phyloP scores from a whole-genome alignment of 1,140 invertebrate genomes.

The Ganaspis sp. region DNA sequence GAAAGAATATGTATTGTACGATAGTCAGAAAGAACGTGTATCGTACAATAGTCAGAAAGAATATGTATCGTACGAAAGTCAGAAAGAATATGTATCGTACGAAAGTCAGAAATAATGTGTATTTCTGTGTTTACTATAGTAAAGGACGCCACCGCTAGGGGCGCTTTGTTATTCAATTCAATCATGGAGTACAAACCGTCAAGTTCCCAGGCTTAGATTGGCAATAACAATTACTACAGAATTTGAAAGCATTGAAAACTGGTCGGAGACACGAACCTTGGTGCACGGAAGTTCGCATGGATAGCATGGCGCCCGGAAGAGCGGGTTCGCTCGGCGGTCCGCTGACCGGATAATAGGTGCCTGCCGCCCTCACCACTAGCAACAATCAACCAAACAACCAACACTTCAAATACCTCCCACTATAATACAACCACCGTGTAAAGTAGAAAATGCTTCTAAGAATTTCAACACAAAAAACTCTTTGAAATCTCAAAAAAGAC shows the following conservation, averaged over 20 bases:
- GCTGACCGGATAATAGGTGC: slow-evolving; percentile 94
- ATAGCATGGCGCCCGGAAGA: slow-evolving; percentile 77
- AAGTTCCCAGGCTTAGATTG: not conserved
- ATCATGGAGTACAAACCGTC: too few species aligned
- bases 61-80: too few species aligned
- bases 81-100: too few species aligned
- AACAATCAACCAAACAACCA: slow-evolving; percentile 80
- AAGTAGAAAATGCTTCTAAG: slow-evolving; percentile 59
- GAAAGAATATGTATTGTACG: too few species aligned
- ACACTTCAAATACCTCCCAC: slow-evolving; percentile 77
- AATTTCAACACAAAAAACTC: slow-evolving; percentile 53
- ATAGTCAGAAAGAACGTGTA: too few species aligned
- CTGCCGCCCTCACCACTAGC: slow-evolving; percentile 93
- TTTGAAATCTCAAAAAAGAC: slow-evolving; percentile 46
- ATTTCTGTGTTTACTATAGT: too few species aligned
- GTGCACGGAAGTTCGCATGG: slow-evolving; percentile 77
- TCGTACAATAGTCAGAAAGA: too few species aligned
- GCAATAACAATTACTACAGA: slow-evolving; percentile 46
- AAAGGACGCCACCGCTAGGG: too few species aligned
- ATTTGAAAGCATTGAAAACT: slow-evolving; percentile 67
- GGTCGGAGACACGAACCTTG: slow-evolving; percentile 75
- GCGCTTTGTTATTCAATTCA: too few species aligned
- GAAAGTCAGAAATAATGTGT: too few species aligned
- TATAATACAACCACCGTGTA: slow-evolving; percentile 63
- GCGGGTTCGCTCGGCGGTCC: slow-evolving; percentile 80